phyloP scores from a whole-genome alignment of 2,888 invertebrate species.

The Hemicrepidius hirtus region DNA sequence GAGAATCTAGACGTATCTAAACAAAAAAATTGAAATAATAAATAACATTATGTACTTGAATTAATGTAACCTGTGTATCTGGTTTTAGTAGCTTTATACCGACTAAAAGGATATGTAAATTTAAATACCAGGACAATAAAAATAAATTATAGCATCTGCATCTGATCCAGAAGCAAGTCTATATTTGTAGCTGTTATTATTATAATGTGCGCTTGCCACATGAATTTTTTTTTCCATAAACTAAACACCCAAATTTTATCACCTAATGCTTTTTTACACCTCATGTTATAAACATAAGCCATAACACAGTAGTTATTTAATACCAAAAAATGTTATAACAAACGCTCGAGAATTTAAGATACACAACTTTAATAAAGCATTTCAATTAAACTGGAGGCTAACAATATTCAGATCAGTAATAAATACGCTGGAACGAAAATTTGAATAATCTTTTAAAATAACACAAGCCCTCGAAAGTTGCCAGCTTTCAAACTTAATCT shows the following conservation, averaged over 20 bases:
- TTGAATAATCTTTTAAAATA: constrained; percentile 47
- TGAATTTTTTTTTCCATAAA: constrained; percentile 14
- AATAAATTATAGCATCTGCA: constrained; percentile 11
- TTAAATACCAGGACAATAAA: background rate
- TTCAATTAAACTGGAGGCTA: background rate
- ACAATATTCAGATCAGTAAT: constrained; percentile 2
- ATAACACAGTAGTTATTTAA: background rate
- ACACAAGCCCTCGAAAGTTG: constrained; percentile 33
- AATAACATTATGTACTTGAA: background rate
- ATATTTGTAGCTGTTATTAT: background rate
- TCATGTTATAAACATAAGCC: constrained; percentile 15
- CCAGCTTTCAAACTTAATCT: constrained; percentile 48
- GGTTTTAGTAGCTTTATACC: background rate
- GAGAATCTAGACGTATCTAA: background rate
- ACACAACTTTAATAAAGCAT: background rate
- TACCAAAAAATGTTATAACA: background rate
- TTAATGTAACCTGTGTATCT: background rate
- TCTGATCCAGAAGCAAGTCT: too few species aligned
- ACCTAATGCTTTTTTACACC: background rate
- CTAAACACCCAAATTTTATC: constrained; percentile 17
- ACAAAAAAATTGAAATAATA: background rate
- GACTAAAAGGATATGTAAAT: background rate
- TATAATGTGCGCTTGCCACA: background rate
- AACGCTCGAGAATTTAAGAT: background rate
- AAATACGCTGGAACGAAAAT: constrained; percentile 29